Evolutionary conservation across 2,888 invertebrate species (phyloP).

Genomic region (Copidosoma aretas): DNA sequence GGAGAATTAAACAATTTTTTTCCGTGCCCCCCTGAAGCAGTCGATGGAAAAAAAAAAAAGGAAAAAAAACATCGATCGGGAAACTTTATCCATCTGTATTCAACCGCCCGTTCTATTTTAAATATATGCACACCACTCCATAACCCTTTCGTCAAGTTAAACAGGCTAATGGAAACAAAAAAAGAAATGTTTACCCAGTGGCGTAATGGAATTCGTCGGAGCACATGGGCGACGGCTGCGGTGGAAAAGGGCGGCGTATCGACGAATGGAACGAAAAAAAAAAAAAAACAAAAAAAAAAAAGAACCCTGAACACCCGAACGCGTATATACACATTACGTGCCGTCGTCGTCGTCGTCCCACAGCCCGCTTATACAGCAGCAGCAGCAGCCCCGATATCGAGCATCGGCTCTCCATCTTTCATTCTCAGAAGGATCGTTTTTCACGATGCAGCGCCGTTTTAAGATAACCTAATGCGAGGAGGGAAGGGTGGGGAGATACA

Average conservation of each 20-base stretch:
- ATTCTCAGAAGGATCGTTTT: constrained; percentile 58
- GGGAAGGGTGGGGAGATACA: background rate
- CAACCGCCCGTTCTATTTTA: too few species aligned
- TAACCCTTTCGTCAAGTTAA: too few species aligned
- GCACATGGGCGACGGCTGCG: background rate
- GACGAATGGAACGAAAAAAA: background rate
- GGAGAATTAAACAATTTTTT: too few species aligned
- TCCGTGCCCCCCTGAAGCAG: too few species aligned
- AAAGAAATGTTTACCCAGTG: constrained; percentile 20
- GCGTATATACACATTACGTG: background rate
- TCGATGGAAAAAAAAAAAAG: constrained; percentile 21
- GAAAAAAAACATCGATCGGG: too few species aligned
- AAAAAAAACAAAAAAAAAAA: background rate
- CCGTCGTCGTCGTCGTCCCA: too few species aligned
- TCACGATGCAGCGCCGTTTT: constrained; percentile 49
- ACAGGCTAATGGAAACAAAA: too few species aligned
- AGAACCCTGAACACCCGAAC: background rate
- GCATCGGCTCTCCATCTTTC: constrained; percentile 43
- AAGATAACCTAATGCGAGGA: constrained; percentile 48
- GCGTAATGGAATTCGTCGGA: constrained; percentile 18
- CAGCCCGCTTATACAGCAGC: too few species aligned
- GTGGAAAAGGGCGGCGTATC: too few species aligned
- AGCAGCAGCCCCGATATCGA: constrained; percentile 24
- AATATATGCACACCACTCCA: too few species aligned
- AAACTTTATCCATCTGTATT: too few species aligned